Evolutionary conservation across 2,888 invertebrate species (phyloP).

Genomic region (Abscondita cerata): DNA sequence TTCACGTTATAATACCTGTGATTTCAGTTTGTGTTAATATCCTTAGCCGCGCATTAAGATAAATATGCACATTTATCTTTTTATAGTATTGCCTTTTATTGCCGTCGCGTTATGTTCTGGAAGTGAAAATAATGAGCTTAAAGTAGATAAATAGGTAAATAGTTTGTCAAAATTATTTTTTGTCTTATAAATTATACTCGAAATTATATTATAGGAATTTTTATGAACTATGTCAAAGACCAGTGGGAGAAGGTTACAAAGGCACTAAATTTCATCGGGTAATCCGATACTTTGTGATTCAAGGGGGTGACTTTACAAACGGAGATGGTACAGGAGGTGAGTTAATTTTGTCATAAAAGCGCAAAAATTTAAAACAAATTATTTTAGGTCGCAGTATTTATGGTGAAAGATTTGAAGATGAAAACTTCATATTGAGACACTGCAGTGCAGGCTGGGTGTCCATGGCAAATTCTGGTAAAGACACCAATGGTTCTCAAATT

Average conservation of each 20-base stretch:
- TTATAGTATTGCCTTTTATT: neutral
- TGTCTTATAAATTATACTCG: constrained; percentile 26
- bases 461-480: constrained; percentile 98
- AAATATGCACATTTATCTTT: no score
- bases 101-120: neutral
- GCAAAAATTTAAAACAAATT: constrained; percentile 2
- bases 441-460: constrained; percentile 97
- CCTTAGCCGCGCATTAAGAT: no score
- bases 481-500: constrained; percentile 98
- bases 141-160: neutral
- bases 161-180: neutral
- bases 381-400: constrained; percentile 84
- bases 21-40: no score
- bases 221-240: constrained; percentile 76
- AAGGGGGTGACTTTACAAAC: constrained; percentile 94
- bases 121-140: neutral
- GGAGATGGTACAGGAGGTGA: constrained; percentile 93
- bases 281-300: constrained; percentile 93
- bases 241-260: constrained; percentile 84
- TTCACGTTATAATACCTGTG: no score
- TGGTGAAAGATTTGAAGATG: constrained; percentile 91
- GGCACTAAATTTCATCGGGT: constrained; percentile 91
- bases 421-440: constrained; percentile 97
- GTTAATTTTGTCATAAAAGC: neutral
- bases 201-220: constrained; percentile 92